Conservation (phyloP, 53 echinoderm and acorn worm species). For the Paelopatides confundens region DNA sequence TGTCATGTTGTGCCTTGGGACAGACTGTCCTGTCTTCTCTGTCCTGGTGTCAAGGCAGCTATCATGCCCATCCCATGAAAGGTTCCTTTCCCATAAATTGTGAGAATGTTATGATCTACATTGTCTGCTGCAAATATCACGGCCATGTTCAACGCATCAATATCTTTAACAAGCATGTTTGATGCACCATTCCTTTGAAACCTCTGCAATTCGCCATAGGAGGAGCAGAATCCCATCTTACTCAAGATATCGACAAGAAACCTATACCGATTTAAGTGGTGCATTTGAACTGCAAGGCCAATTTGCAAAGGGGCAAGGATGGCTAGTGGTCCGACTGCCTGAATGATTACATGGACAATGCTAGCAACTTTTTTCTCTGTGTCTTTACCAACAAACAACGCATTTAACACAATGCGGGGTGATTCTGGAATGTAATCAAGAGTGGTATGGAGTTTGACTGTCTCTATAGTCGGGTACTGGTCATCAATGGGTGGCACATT, state of each 20-base stretch:
- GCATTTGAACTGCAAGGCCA: constrained; percentile 67
- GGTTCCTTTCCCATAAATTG: constrained; percentile 28
- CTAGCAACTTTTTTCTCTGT: constrained; percentile 58
- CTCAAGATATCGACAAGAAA: neutral
- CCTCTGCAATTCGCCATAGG: neutral
- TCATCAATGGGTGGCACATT: too few species aligned
- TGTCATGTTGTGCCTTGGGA: too few species aligned
- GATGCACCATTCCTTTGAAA: neutral
- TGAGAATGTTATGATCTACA: constrained; percentile 29
- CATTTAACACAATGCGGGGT: too few species aligned
- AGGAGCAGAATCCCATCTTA: neutral
- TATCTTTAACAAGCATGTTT: too few species aligned
- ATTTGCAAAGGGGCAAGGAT: constrained; percentile 61
- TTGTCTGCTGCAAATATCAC: constrained; percentile 28
- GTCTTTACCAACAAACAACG: too few species aligned
- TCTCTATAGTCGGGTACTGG: too few species aligned
- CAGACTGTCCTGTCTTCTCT: too few species aligned
- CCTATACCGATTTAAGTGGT: neutral
- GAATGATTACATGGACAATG: constrained; percentile 55
- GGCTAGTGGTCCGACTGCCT: constrained; percentile 29
- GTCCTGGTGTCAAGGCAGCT: too few species aligned
- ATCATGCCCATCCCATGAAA: constrained; percentile 62
- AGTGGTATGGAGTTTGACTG: too few species aligned
- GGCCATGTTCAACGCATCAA: too few species aligned
- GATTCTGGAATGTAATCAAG: too few species aligned